Conservation (phyloP, 2,888 invertebrate genomes). For the Nebria brevicollis region DNA sequence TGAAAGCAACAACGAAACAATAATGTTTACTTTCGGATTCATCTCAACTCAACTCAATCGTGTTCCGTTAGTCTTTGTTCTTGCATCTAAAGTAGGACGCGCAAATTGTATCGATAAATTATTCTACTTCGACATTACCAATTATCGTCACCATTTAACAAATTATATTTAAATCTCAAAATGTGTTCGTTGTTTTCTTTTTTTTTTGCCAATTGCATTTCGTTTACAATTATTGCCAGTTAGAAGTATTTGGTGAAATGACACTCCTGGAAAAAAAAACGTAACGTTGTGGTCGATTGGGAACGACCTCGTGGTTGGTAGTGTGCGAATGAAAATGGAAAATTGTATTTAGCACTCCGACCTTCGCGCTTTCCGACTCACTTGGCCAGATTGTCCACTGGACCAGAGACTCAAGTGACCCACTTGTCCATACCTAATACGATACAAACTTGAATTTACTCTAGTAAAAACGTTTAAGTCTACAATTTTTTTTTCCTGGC, state of each 20-base stretch:
- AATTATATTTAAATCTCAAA: too few relatives aligned
- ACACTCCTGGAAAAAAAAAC: not conserved
- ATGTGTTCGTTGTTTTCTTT: too few relatives aligned
- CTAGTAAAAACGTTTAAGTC: not conserved
- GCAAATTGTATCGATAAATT: not conserved
- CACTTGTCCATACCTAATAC: constrained; percentile 1
- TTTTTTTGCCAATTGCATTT: too few relatives aligned
- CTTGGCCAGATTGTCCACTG: constrained; percentile 13
- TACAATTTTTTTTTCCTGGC: too few relatives aligned
- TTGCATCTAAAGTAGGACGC: not conserved
- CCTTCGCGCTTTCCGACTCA: constrained; percentile 7
- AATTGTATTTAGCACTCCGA: not conserved
- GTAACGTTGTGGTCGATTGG: not conserved
- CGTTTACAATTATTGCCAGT: too few relatives aligned
- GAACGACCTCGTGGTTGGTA: constrained; percentile 1
- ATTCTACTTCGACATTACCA: not conserved
- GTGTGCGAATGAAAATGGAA: constrained; percentile 16
- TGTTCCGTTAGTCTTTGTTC: not conserved
- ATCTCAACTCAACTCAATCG: constrained; percentile 6
- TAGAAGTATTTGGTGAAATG: not conserved
- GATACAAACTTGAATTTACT: constrained; percentile 5
- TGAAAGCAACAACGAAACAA: constrained; percentile 17
- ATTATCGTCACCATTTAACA: too few relatives aligned
- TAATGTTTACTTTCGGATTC: constrained; percentile 21
- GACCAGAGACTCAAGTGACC: constrained; percentile 10